phyloP scores from a whole-genome alignment of 2,797 vertebrate species.

The Myotis findleyi region DNA sequence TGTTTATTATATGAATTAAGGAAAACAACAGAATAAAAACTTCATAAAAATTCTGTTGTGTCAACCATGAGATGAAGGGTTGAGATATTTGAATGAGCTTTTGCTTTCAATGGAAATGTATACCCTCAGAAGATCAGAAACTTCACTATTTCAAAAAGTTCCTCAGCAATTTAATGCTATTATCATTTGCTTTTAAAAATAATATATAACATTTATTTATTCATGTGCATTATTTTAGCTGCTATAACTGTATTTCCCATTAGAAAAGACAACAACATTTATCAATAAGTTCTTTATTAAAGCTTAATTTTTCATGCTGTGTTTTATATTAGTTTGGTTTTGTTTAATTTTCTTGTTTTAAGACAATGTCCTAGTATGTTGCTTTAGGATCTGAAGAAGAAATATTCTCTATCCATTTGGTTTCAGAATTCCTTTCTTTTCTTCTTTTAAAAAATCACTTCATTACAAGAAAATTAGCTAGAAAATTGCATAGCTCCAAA shows the following conservation, averaged over 20 bases:
- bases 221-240: neutral
- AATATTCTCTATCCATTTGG: neutral
- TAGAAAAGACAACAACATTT: neutral
- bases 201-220: neutral
- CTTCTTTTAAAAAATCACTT: slow-evolving; percentile 66
- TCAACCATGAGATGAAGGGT: neutral
- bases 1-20: neutral
- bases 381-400: neutral
- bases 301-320: neutral
- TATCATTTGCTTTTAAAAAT: neutral
- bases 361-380: neutral
- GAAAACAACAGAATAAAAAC: neutral
- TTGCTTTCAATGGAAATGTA: neutral
- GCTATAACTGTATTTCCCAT: neutral
- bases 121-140: neutral
- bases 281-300: neutral
- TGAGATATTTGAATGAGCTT: neutral
- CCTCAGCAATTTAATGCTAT: neutral
- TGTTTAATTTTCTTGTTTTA: neutral
- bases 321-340: neutral
- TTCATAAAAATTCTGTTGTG: neutral
- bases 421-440: neutral
- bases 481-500: slow-evolving; percentile 63
- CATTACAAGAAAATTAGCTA: slow-evolving; percentile 71
- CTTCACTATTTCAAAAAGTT: neutral